phyloP scores from a whole-genome alignment of 2,113 vertebrate genomes.

The Willisornis vidua region DNA sequence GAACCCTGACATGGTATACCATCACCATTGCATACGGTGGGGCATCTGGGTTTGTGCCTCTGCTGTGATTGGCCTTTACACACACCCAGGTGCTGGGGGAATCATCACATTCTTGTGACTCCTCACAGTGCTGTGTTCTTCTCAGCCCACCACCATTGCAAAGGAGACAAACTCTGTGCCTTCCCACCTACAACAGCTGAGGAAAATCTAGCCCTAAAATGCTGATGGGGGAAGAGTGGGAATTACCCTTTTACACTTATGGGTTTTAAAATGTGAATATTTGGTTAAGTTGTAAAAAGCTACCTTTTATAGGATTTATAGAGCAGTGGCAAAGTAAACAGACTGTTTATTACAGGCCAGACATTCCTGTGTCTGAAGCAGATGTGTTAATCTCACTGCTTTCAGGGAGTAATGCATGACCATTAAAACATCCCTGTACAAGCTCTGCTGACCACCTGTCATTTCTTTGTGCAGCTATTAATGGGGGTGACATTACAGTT shows the following conservation, averaged over 20 bases:
- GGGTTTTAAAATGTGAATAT: neutral
- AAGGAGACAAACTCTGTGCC: neutral
- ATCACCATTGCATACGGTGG: neutral
- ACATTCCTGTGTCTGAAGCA: neutral
- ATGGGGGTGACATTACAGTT: neutral
- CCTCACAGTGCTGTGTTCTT: rapidly evolving
- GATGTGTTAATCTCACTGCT: neutral
- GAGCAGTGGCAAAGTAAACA: neutral
- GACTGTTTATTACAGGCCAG: neutral
- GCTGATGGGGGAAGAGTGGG: neutral
- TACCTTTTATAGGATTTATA: neutral
- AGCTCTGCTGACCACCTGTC: neutral
- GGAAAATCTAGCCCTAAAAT: neutral
- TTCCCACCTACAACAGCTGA: neutral
- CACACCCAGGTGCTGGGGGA: rapidly evolving
- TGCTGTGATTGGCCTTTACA: neutral
- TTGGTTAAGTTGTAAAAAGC: neutral
- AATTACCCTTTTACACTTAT: neutral
- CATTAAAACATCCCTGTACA: neutral
- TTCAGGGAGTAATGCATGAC: neutral
- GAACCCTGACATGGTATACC: rapidly evolving
- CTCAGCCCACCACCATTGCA: neutral
- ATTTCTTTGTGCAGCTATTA: neutral
- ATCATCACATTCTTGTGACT: neutral
- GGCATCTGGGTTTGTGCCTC: neutral